These are phyloP conservation scores for Neria commutata DNA, from an alignment of 2,888 invertebrate species.

Conservation along the genomic window DNA sequence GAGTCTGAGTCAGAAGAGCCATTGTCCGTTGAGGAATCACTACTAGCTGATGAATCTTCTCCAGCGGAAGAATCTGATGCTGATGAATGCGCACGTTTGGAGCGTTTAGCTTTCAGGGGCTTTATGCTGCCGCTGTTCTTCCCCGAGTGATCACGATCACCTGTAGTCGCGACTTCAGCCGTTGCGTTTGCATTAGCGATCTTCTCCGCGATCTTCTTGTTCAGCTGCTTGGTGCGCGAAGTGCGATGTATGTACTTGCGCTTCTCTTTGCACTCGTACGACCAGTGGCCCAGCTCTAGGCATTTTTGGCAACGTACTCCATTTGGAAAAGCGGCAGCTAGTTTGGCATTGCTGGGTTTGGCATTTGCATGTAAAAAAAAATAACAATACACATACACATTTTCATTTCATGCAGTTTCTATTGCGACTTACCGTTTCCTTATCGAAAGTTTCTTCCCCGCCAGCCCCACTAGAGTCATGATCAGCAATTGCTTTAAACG, in stretches of 20 bases:
- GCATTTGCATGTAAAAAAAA: not conserved
- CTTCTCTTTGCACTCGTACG: slow-evolving; percentile 86
- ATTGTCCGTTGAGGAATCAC: slow-evolving; percentile 39
- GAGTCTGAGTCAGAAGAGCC: slow-evolving; percentile 46
- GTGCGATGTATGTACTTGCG: slow-evolving; percentile 84
- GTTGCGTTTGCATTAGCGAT: slow-evolving; percentile 8
- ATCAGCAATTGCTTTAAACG: slow-evolving; percentile 38
- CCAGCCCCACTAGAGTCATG: slow-evolving; percentile 58
- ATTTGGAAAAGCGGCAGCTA: slow-evolving; percentile 73
- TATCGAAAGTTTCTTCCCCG: slow-evolving; percentile 56
- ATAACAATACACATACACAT: not conserved
- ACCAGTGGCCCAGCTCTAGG: slow-evolving; percentile 91
- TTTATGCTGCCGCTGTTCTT: not conserved
- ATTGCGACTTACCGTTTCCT: slow-evolving; percentile 50
- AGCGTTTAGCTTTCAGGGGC: slow-evolving; percentile 27
- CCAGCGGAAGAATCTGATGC: slow-evolving; percentile 38
- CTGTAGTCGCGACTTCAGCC: slow-evolving; percentile 20
- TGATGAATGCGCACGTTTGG: slow-evolving; percentile 30
- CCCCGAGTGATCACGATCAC: no score
- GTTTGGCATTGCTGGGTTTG: slow-evolving; percentile 65
- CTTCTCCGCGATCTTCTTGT: slow-evolving; percentile 66
- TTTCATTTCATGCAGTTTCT: not conserved
- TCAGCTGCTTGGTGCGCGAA: slow-evolving; percentile 81
- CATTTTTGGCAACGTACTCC: slow-evolving; percentile 91
- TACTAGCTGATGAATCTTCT: slow-evolving; percentile 41